Base-by-base conservation (phyloP, 1,140 invertebrate genomes). In the Coelopa frigida region DNA sequence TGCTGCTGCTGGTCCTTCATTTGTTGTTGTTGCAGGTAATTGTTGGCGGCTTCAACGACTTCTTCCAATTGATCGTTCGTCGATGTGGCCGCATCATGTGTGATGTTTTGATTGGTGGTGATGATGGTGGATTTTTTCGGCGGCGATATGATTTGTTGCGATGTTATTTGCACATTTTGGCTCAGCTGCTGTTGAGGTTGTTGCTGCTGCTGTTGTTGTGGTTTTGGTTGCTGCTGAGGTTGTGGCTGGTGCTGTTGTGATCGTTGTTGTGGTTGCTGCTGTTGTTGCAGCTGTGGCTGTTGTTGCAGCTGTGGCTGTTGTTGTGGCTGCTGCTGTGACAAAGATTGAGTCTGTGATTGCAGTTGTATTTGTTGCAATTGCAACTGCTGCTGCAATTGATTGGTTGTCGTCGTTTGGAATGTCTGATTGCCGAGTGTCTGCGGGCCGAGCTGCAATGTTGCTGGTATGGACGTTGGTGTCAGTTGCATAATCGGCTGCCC, bases 401-500 rank as follows among this genome's bases (percentile, higher is more conserved):
- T n/a, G n/a, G 14, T 36, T 4, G 32, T 45, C 21, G 46, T 11
- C 26, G 51, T 5, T 46, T 58, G 58, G n/a, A 58, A 65, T 11
- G 39, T 23, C 18, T 47, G 24, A 47, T 50, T 59, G 11, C 50
- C 39, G 14, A 55, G 20, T 2, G 49, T 53, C 20, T 66, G 57
- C 6, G 61, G 57, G 15, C 56, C 59, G 14, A 68, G 47, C 33
- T 68, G 63, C 29, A 68, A 40, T 5, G 65, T 62, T 29, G 65
- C 66, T 39, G 66, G 66, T 52, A 68, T 61, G 5, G 61, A 63
- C 3, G 65, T 60, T 7, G 66, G 58, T 5, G 66, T 57, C 39
- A 68, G 32, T 27, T 68, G 65, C 54, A 68, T 57, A 4, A 69
- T 61, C 5, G 61, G 66, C 44, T 68, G 66, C 3, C 66, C 66